Base-by-base conservation (phyloP, 2,113 vertebrate species). In the Gasterosteus nipponicus region DNA sequence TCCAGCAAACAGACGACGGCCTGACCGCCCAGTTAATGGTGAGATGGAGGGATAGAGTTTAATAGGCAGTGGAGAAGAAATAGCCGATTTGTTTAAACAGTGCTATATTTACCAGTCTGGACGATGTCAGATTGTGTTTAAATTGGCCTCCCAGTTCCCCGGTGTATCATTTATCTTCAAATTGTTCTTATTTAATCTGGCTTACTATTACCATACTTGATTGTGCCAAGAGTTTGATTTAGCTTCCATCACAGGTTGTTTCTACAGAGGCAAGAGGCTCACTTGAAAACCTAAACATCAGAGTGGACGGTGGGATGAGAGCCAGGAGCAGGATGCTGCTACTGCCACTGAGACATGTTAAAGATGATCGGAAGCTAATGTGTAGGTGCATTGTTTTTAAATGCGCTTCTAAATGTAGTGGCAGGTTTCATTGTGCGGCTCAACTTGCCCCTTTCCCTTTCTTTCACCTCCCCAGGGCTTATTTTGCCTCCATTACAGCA, bases 11-110 rank as follows among this genome's bases (percentile, higher is more conserved):
- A 87, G 86, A 75, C 81, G 69, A 75, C 81, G 69, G 39, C 26
- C 83, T 84, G 91, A 87, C 90, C 90, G 86, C 59, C 78, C 62
- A 62, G 85, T 89, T 91, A 92, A 93, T 88, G 83, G 84, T 65
- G 44, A 90, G 88, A 90, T 92, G 77, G 84, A 78, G 74, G 78
- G 90, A 92, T 89, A 89, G 73, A 26, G 53, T 82, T 87, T 86
- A 88, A 90, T 87, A 83, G 79, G 73, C 67, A 69, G 65, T 1
- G 10, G 9, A 54, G 82, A 42, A 73, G 61, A 56, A 86, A 75
- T 46, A 29, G 67, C 51, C 49, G 71, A 82, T 77, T 79, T 78
- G 82, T 90, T 91, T 77, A 83, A 90, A 83, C 44, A 8, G 69
- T 54, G 44, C 73, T 79, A 84, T 83, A 87, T 89, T 90, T 91